Base-by-base conservation (phyloP, 2,888 invertebrate genomes). In the Eristalis tenax region DNA sequence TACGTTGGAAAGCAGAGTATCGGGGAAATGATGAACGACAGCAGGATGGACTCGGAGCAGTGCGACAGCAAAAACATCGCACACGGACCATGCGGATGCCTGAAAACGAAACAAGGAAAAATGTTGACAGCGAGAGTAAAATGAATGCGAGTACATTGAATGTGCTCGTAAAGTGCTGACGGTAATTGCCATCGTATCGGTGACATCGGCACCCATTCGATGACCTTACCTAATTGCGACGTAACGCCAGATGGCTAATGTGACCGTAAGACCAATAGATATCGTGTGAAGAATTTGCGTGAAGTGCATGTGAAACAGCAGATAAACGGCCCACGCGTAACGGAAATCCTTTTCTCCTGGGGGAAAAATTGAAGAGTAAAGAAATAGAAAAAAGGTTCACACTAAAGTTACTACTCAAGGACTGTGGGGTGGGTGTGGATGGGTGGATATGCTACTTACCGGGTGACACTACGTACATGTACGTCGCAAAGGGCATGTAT, bases 211-310 rank as follows among this genome's bases (percentile, higher is more conserved):
- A 26, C 8, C 15, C 10, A 23, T 18, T 26, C 76, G 50, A 65
- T 40, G 23, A 73, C 93, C 95, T 95, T 93, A 96, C 96, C 96
- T 96, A 91, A 97, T 96, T 88, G 96, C 96, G 75, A 98, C 95
- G 92, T 97, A 98, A 13, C 99, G 94, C 97, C 98, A 99, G 13
- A 98, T 95, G 0, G 99, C 99, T 88, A 99, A 93, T 0, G 97
- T 97, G 3, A 99, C 97, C 0, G 99, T 99, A 89, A 99, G 93
- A 94, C 97, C 98, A 90, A 98, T 98, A 0, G 98, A 98, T 88
- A 98, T 97, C 1, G 98, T 98, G 92, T 97, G 97, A 90, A 96
- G 95, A 15, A 96, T 96, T 93, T 98, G 98, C 15, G 97, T 96
- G 92, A 98, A 98, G 91, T 97, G 96, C 84, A 97, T 97, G 92